Evolutionary conservation across 2,888 invertebrate species (phyloP), one percentile per base, ranked within the genome.

Genomic region (Micoletzkya japonica): DNA sequence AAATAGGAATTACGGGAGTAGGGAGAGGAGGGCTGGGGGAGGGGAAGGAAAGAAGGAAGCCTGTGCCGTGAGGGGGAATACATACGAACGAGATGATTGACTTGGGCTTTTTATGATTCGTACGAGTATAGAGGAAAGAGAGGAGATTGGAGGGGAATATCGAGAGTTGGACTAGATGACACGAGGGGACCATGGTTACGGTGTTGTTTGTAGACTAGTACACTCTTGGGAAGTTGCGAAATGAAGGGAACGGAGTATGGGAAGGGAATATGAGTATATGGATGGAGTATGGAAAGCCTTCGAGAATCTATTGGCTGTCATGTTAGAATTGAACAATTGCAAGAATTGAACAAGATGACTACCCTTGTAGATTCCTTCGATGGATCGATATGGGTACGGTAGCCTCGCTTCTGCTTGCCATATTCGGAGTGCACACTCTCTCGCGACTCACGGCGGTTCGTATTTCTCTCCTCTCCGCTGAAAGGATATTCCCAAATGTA

Each of bases 391-490:
- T 81, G 66, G 79, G 79, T 2, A 75, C 83, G 7, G 73, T 83
- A 4, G 78, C 78, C 50, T 84, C 84, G 0, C 73, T 84, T 7
- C 72, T 84, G 17, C 59, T 82, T n/a, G 82, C 84, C 28, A 80
- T 84, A 24, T 84, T 84, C 59, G 82, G 84, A 34, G 79, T 84
- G 24, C 84, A 84, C 60, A 82, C 83, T 1, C 57, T 84, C 28
- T 82, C 84, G 7, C 71, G 84, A 64, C 75, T 82, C 28, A 80
- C 80, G 30, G 79, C 80, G 64, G 82, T 82, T 66, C 63, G 72
- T 70, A 37, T 64, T n/a, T 3, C 14, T 52, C n/a, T 26, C 28
- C 39, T 37, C 4, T 60, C 26, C n/a, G n/a, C n/a, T n/a, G n/a
- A n/a, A 52, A n/a, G 24, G 7, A 6, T 59, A 34, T 1, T 4